These are phyloP conservation scores for Scartelaos histophorus DNA, from an alignment of 2,113 vertebrate genomes.

Conservation along the genomic window DNA sequence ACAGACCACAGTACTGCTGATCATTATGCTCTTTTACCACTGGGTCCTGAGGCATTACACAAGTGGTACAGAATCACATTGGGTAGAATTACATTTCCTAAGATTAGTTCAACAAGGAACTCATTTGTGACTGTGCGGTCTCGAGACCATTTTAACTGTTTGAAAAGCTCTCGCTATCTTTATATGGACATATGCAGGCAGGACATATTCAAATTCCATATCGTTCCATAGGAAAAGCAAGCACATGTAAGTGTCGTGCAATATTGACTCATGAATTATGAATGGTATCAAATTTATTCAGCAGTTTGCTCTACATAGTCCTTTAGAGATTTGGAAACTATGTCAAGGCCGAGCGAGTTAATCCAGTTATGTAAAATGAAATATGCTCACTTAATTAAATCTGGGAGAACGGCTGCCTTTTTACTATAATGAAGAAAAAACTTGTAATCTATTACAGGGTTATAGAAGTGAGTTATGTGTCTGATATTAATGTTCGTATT, in stretches of 20 bases:
- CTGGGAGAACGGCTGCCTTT: constrained; percentile 22
- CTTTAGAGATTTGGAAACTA: constrained; percentile 33
- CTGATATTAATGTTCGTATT: no score
- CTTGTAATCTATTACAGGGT: constrained; percentile 21
- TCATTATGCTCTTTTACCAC: constrained; percentile 2
- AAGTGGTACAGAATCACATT: background rate
- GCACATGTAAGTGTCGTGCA: background rate
- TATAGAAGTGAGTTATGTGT: no score
- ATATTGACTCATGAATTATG: constrained; percentile 2
- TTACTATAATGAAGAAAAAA: constrained; percentile 35
- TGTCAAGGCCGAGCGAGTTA: constrained; percentile 35
- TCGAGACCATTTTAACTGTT: background rate
- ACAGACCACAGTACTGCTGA: background rate
- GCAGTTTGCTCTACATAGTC: constrained; percentile 6
- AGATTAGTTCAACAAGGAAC: background rate
- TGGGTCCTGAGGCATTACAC: background rate
- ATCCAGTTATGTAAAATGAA: constrained; percentile 55
- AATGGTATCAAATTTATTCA: background rate
- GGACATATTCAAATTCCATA: background rate
- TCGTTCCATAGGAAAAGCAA: background rate
- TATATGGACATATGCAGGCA: background rate
- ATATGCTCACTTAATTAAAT: constrained; percentile 57
- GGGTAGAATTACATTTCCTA: background rate
- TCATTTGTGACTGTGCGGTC: background rate
- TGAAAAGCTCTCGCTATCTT: background rate